phyloP scores from a whole-genome alignment of 2,888 invertebrate species.

The Tenthredo distinguenda region DNA sequence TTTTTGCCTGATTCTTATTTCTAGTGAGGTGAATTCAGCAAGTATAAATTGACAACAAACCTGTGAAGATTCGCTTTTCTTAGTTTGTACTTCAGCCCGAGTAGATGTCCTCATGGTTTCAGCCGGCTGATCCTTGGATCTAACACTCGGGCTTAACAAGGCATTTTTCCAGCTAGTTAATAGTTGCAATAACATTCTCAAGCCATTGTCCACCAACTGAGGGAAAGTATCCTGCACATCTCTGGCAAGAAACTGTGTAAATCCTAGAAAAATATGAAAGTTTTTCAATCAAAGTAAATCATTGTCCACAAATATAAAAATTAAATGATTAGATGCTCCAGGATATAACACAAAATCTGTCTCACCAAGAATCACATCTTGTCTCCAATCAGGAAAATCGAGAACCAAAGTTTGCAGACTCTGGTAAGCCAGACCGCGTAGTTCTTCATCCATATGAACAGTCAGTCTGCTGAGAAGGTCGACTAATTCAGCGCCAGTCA shows the following conservation, averaged over 20 bases:
- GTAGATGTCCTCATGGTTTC: constrained; percentile 68
- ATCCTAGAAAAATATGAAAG: constrained; percentile 77
- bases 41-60: constrained; percentile 55
- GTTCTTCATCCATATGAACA: constrained; percentile 99
- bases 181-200: constrained; percentile 94
- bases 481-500: constrained; percentile 96
- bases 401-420: constrained; percentile 96
- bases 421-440: constrained; percentile 95
- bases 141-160: constrained; percentile 78
- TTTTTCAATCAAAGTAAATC: constrained; percentile 77
- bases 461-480: constrained; percentile 96
- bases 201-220: constrained; percentile 94
- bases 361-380: constrained; percentile 88
- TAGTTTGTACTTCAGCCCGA: constrained; percentile 66
- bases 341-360: neutral
- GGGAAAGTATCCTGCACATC: constrained; percentile 96
- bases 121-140: constrained; percentile 72
- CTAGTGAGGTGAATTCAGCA: neutral
- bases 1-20: neutral
- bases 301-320: neutral
- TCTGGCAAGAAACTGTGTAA: constrained; percentile 95
- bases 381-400: constrained; percentile 98
- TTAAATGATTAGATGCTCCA: neutral
- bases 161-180: constrained; percentile 96
- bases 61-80: constrained; percentile 70